Conservation (phyloP, 2,888 invertebrate species). For the Leucophenga montana region DNA sequence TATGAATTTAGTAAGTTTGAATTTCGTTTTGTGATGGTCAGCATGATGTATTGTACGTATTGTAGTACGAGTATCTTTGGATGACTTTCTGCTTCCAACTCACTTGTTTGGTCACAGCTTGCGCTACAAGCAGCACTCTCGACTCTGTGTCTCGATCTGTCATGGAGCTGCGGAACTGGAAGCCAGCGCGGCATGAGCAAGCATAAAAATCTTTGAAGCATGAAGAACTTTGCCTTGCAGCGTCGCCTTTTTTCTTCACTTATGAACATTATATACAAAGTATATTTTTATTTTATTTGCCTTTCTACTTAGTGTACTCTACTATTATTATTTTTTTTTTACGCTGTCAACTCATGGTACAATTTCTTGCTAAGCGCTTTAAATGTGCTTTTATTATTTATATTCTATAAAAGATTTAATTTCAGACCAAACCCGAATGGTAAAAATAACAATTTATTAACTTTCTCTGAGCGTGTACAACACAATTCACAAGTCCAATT, state of each 20-base stretch:
- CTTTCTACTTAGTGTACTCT: neutral
- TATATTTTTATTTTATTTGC: neutral
- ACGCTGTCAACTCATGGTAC: neutral
- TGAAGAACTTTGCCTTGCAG: constrained; percentile 21
- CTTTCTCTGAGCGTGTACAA: neutral
- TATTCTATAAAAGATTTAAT: no score
- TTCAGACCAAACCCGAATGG: no score
- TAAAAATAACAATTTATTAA: neutral
- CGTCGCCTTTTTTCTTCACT: neutral
- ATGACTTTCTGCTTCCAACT: no score
- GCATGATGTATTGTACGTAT: neutral
- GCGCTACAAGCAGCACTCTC: neutral
- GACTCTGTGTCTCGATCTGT: neutral
- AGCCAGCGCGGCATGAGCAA: constrained; percentile 5
- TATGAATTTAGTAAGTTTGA: neutral
- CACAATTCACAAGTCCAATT: neutral
- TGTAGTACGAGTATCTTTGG: no score
- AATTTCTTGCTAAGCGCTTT: no score
- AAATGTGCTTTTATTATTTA: no score
- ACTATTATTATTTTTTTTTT: neutral
- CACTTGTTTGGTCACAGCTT: no score
- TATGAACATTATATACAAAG: neutral
- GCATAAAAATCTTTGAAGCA: constrained; percentile 17
- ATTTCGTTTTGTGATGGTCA: constrained; percentile 4
- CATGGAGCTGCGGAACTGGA: neutral